Evolutionary conservation across 2,797 vertebrate genomes (phyloP).

Genomic region (Anableps anableps): DNA sequence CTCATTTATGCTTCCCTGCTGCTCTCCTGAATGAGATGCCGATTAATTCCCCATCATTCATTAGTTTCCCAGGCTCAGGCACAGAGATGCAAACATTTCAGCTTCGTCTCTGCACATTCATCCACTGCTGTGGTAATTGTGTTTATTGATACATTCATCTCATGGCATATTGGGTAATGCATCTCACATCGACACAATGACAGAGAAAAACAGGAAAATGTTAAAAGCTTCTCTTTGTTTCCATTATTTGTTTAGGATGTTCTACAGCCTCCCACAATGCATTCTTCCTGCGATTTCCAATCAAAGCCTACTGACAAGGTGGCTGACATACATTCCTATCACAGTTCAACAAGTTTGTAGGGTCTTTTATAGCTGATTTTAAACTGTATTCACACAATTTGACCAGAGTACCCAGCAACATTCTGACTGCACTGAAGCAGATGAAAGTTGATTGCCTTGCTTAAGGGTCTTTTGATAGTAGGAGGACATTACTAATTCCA

Average conservation of each 20-base stretch:
- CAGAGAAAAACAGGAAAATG: constrained; percentile 23
- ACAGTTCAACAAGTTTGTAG: neutral
- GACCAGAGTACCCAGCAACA: neutral
- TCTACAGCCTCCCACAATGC: constrained; percentile 30
- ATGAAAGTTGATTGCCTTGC: constrained; percentile 48
- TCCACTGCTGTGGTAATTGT: constrained; percentile 59
- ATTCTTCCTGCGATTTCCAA: constrained; percentile 18
- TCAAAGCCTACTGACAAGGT: neutral
- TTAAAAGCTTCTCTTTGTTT: constrained; percentile 50
- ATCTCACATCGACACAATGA: constrained; percentile 54
- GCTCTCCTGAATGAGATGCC: constrained; percentile 22
- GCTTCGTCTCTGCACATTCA: constrained; percentile 44
- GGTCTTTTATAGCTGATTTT: neutral
- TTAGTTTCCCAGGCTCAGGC: constrained; percentile 59
- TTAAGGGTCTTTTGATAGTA: constrained; percentile 56
- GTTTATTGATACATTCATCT: constrained; percentile 68
- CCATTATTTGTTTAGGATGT: constrained; percentile 39
- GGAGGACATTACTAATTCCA: constrained; percentile 51
- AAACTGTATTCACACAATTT: neutral
- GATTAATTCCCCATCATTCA: constrained; percentile 70
- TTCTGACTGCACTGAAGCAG: constrained; percentile 18
- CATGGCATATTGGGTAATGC: constrained; percentile 50
- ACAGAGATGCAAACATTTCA: constrained; percentile 44
- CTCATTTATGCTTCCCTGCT: constrained; percentile 26
- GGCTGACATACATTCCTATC: neutral